A percentile compares a stretch with the other conserved stretches of the same genome.
These are phyloP conservation scores for Paramuricea clavata DNA, from an alignment of 92 coral and sea anemone species.

Conservation along the genomic window DNA sequence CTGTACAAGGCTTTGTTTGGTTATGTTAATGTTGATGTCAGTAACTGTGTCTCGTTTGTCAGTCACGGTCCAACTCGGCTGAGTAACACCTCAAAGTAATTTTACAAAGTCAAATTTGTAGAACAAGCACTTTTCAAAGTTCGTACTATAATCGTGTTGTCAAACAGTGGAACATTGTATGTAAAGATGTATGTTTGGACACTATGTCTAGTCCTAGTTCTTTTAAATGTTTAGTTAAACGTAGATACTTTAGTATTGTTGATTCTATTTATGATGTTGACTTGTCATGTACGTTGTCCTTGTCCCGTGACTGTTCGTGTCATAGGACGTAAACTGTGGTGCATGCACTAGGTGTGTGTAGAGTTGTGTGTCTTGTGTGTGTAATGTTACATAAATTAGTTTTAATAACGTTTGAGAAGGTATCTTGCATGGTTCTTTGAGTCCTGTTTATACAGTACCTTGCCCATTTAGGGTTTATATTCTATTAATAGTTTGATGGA, in stretches of 20 bases:
- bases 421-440: too few species aligned
- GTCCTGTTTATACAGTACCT: too few species aligned
- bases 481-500: too few species aligned
- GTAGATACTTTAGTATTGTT: not conserved
- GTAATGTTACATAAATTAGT: too few species aligned
- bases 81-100: constrained; percentile 23
- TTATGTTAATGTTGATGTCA: constrained; percentile 38
- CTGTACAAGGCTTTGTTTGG: constrained; percentile 59
- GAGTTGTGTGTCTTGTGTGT: too few species aligned
- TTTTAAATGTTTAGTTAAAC: constrained; percentile 22
- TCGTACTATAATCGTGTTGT: constrained; percentile 23
- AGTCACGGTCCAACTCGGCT: constrained; percentile 35
- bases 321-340: too few species aligned
- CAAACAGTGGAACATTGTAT: constrained; percentile 13
- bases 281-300: not conserved
- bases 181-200: constrained; percentile 17
- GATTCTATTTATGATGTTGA: not conserved
- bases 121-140: constrained; percentile 10
- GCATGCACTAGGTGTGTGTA: too few species aligned
- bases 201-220: constrained; percentile 23
- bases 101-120: constrained; percentile 7
- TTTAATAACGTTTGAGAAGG: too few species aligned
- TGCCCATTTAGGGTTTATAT: too few species aligned
- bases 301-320: not conserved
- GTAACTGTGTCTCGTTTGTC: not conserved